Base-by-base conservation (phyloP, 2,888 invertebrate species). In the Drosophila sordidula region DNA sequence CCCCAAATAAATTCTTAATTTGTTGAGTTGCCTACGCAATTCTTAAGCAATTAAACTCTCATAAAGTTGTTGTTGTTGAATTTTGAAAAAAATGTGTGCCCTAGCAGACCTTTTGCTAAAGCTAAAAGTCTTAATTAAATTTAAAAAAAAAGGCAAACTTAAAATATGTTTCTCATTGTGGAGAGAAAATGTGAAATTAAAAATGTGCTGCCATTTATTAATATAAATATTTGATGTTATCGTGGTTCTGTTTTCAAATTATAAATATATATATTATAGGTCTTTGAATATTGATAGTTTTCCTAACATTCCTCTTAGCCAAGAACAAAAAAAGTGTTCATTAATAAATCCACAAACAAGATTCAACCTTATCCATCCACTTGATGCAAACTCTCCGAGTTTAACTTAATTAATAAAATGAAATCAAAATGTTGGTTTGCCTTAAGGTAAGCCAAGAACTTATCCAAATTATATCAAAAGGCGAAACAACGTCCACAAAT, bases 391-490 rank as follows among this genome's bases (percentile, higher is more conserved):
- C 12, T 3, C 4, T 34, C 12, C 4, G 34, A 34, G 11, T 32
- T 11, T 4, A 42, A 14, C 42, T 29, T 8, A 29, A 29, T 36
- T 49, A 14, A 14, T 14, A 52, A 45, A 50, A 39, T 32, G 41
- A 49, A 57, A 39, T 66, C 45, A 63, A 70, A 67, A 16, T 26
- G 18, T 42, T 16, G 32, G 8, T n/a, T 47, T 47, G 29, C 22
- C 49, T 32, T 0, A 9, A 16, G 4, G 12, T 14, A 29, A 25
- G 47, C 11, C 38, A 22, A 47, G 38, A 80, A 67, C 46, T 78
- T 68, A 46, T 63, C 36, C 41, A 66, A 78, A 81, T 78, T 78
- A 74, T 61, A 68, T 62, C 44, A 57, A 46, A 47, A 50, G 54
- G 2, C 29, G 12, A 25, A 64, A 57, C 29, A 58, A 58, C 41